Evolutionary conservation across 1,140 invertebrate species (phyloP), one percentile per base, ranked within the genome.

Genomic region (Chrysoperla carnea): DNA sequence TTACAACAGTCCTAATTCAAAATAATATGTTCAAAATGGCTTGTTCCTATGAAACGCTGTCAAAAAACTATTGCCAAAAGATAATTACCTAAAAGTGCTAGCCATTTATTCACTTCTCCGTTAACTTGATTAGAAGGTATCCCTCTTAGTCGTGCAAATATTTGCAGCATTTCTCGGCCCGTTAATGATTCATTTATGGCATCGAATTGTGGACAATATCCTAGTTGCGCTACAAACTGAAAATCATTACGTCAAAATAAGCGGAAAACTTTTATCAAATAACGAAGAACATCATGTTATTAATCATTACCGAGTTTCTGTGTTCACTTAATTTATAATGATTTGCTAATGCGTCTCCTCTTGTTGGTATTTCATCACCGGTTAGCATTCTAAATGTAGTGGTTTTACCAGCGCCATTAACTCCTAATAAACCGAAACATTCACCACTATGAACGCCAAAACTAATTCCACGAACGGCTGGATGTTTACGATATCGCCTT

Each of bases 331-430:
- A 5, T 23, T 23, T 23, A 23, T 23, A 23, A 23, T 23, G 17
- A 23, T 23, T 23, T 23, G 17, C 17, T 23, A 23, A 23, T 23
- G 17, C 17, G 17, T 23, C 52, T 29, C 77, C 76, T 14, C 49
- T 49, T 12, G 72, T 71, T 6, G 76, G 64, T 39, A 58, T 52
- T 35, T 68, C 61, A 53, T 81, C 76, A 11, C 81, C 80, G 2
- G 82, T 84, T 39, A 84, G 58, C 76, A 84, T 84, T 52, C 49
- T 41, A 42, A 93, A 92, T 6, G 84, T 90, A 8, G 84, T 84
- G 6, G 87, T 89, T 64, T 94, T 94, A 5, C 90, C 90, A 6
- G 90, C 88, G 1, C 89, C 90, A 47, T 76, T 76, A 1, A 69
- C 62, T 1, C 86, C 85, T 2, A 89, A 54, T 12, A 90, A 63